Evolutionary conservation across 2,113 vertebrate species (phyloP), one percentile per base, ranked within the genome.

Genomic region (Larimichthys polyactis): DNA sequence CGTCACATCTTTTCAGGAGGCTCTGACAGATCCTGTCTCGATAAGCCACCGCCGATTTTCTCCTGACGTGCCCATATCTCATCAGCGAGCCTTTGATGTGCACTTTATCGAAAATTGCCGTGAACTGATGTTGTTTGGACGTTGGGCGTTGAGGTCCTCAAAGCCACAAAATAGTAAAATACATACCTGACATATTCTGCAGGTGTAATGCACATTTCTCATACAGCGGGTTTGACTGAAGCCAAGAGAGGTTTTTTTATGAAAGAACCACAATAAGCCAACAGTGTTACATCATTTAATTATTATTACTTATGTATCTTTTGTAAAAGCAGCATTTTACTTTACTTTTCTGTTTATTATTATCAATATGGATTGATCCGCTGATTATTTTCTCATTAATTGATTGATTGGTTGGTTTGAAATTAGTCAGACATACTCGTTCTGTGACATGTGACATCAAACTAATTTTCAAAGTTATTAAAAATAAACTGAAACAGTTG

Each of bases 21-120:
- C 79, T 17, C 46, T 71, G 83, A 83, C 70, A 79, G 89, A 90
- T 88, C 44, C 32, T 40, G 52, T 78, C 75, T 79, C 5, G 84
- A 91, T 90, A 87, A 91, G 75, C 68, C 59, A 17, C 48, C 16
- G 77, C 79, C 54, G 85, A 80, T 83, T 88, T 78, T 22, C 64
- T 51, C 51, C 73, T 62, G 84, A 90, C 85, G 68, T 63, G 70
- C 75, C 85, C 68, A 22, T 76, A 82, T 92, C 83, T 89, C 82
- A 84, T 78, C 88, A 57, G 75, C 3, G 29, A 44, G 63, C 24
- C n/a, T 75, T 66, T 54, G 77, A 84, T 74, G 75, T 59, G 71
- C 58, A 68, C 76, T 82, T 86, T 86, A 87, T 81, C 70, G 19
- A 71, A 86, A 73, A 90, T 77, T 49, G 70, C 78, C 62, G 52